Conservation (phyloP, 2,797 vertebrate species). For the Octomys mimax region DNA sequence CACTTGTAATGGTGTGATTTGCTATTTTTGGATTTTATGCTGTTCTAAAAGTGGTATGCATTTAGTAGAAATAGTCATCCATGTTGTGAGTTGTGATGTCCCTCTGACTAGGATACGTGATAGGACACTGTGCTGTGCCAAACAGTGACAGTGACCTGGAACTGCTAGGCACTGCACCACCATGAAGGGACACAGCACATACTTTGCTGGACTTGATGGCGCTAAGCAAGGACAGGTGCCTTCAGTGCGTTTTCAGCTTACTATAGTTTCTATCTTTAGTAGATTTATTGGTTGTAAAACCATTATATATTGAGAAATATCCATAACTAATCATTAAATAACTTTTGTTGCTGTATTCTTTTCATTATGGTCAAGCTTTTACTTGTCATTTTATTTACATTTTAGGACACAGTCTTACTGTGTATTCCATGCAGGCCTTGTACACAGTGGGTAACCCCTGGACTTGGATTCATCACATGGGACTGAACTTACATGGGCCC, state of each 20-base stretch:
- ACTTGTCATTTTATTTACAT: neutral
- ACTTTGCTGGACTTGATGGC: fast-evolving
- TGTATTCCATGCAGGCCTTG: neutral
- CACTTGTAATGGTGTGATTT: neutral
- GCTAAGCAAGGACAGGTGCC: neutral
- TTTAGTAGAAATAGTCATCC: neutral
- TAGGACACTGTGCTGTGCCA: too few relatives aligned
- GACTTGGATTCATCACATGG: neutral
- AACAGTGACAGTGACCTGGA: neutral
- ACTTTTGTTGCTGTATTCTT: neutral
- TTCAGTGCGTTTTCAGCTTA: neutral
- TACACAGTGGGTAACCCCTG: too few relatives aligned
- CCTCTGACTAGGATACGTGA: neutral
- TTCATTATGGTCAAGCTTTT: neutral
- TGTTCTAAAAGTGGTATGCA: neutral
- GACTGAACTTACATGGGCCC: neutral
- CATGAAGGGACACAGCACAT: neutral
- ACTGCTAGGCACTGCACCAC: neutral
- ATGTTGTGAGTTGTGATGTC: neutral
- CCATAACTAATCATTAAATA: neutral
- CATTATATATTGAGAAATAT: neutral
- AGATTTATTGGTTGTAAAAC: neutral
- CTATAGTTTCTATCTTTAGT: neutral
- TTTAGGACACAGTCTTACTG: neutral
- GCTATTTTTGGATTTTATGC: neutral